Percentiles rank a stretch among this genome's conserved stretches.
These are phyloP conservation scores for Akabosia matsudoensis DNA, from an alignment of 1,140 invertebrate genomes.

Conservation along the genomic window DNA sequence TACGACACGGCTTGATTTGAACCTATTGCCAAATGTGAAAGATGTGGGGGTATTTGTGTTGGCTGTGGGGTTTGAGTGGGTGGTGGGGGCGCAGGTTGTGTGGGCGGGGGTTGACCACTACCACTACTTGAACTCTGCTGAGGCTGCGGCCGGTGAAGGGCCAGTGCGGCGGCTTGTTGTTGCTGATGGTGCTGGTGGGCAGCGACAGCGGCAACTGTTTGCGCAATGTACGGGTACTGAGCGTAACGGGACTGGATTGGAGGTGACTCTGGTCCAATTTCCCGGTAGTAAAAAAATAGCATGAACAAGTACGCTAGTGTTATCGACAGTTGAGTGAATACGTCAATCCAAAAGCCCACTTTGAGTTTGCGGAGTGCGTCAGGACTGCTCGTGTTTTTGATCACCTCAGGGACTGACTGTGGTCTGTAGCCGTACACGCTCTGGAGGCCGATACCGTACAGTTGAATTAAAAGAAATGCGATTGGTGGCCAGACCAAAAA, in stretches of 20 bases:
- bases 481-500: slow-evolving; percentile 17
- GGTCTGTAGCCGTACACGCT: slow-evolving; percentile 11
- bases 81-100: not conserved
- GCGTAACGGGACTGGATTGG: slow-evolving; percentile 12
- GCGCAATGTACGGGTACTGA: not conserved
- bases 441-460: slow-evolving; percentile 18
- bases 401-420: slow-evolving; percentile 7
- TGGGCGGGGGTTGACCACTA: not conserved
- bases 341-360: not conserved
- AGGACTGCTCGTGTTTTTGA: not conserved
- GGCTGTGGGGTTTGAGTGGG: not conserved
- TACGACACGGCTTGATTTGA: slow-evolving; percentile 16
- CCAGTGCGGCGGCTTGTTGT: not conserved
- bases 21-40: slow-evolving; percentile 7
- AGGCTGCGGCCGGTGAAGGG: slow-evolving; percentile 3
- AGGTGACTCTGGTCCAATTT: slow-evolving; percentile 28
- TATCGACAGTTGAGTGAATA: not conserved
- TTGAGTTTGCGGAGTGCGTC: not conserved
- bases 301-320: slow-evolving; percentile 28
- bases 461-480: slow-evolving; percentile 31
- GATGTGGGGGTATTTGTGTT: slow-evolving; percentile 17
- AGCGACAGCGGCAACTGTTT: not conserved
- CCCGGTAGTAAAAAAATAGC: slow-evolving; percentile 35
- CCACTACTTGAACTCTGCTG: not conserved
- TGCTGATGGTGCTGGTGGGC: slow-evolving; percentile 16